Evolutionary conservation across 2,113 vertebrate genomes (phyloP), one percentile per base, ranked within the genome.

Genomic region (Rhynchopsitta pachyrhyncha): DNA sequence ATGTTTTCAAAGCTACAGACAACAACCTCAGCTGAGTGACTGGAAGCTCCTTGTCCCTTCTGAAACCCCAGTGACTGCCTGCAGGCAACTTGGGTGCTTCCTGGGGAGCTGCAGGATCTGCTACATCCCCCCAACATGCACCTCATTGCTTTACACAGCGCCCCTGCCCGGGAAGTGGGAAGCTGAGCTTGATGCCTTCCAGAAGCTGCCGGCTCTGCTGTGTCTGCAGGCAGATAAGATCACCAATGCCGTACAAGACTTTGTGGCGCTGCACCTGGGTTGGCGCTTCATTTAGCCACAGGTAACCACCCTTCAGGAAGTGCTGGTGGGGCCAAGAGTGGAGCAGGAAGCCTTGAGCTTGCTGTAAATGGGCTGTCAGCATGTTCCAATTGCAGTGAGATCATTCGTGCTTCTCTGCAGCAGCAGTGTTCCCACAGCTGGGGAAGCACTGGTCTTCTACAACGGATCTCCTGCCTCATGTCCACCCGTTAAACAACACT

Each of bases 171-270:
- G 98, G 41, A 97, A 97, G 28, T 99, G 98, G 99, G 84, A 98
- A 31, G 42, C 52, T 37, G 68, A 87, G 37, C 97, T 99, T 80
- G 98, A 99, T 93, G 97, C 98, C 28, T 99, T 99, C 97, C 99
- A 99, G 97, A 99, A 98, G 97, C 95, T 99, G 75, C 96, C 99
- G 86, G 93, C 99, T 52, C 98, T 99, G 79, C 98, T 98, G 60
- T 99, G 99, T 83, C 97, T 99, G 67, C 98, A 98, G 39, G 97
- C 98, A 28, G 99, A 99, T 96, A 98, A 98, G 92, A 95, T 99
- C 64, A 98, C 98, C 82, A 99, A 98, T 0, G 98, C 98, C 95
- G 98, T 99, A 97, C 99, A 99, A 95, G 99, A 99, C 95, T 99
- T 99, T 25, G 98, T 99, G 88, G 95, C 98, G 6, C 86, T 92